Conservation (phyloP, 2,888 invertebrate genomes). For the Agrenia bidenticulata region DNA sequence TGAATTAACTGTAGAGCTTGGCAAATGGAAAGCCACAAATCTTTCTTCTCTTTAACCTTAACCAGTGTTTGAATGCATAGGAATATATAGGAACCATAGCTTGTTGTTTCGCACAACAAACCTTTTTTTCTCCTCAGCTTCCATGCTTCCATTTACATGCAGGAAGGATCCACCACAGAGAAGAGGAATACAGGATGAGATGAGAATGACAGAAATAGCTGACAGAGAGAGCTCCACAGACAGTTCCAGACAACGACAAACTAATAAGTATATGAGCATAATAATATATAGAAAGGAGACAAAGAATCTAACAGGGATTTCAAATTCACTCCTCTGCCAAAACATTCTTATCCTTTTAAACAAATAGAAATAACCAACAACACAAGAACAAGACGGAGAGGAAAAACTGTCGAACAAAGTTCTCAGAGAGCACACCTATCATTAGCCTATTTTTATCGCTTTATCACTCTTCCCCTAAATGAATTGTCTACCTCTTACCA, state of each 20-base stretch:
- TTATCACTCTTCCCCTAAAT: constrained; percentile 10
- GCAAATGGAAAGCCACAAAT: constrained; percentile 16
- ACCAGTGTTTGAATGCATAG: too few relatives aligned
- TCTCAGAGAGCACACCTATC: constrained; percentile 24
- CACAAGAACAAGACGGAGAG: too few relatives aligned
- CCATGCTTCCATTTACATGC: neutral
- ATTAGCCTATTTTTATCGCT: constrained; percentile 29
- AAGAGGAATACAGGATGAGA: neutral
- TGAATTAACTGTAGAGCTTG: too few relatives aligned
- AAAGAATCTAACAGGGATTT: too few relatives aligned
- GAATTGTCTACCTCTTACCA: constrained; percentile 2
- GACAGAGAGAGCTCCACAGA: neutral
- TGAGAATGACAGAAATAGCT: constrained; percentile 9
- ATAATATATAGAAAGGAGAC: neutral
- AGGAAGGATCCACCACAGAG: too few relatives aligned
- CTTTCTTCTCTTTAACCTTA: neutral
- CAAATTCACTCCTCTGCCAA: neutral
- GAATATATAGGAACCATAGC: neutral
- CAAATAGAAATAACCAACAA: neutral
- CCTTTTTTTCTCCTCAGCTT: neutral
- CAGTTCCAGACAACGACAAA: neutral
- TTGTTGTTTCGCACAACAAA: constrained; percentile 10
- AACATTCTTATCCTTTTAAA: neutral
- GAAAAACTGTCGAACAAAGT: neutral
- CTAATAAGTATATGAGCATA: neutral